Conservation (phyloP, 2,113 vertebrate genomes). For the Brachirus orientalis region DNA sequence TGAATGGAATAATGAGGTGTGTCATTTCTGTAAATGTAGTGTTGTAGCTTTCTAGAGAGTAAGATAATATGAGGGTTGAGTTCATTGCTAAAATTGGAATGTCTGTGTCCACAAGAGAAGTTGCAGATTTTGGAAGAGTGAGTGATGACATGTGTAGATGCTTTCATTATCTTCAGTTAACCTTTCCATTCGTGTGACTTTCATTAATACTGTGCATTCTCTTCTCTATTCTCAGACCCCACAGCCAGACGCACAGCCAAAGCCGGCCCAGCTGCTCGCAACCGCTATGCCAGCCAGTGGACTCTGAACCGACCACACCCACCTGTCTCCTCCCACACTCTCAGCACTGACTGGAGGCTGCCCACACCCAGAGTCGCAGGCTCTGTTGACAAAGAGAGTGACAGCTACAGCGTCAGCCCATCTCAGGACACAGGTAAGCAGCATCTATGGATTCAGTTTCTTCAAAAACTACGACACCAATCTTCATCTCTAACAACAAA, state of each 20-base stretch:
- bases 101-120: neutral
- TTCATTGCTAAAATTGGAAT: neutral
- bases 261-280: conserved; percentile 91
- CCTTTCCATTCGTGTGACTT: neutral
- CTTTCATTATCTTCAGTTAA: neutral
- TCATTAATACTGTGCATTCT: neutral
- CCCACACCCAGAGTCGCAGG: conserved; percentile 92
- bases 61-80: no score
- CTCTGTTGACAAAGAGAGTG: conserved; percentile 97
- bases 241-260: conserved; percentile 95
- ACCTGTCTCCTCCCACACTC: conserved; percentile 94
- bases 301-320: conserved; percentile 97
- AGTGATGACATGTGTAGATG: neutral
- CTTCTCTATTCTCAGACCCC: conserved; percentile 83
- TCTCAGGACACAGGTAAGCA: conserved; percentile 96
- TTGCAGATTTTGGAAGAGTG: neutral
- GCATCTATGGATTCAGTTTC: neutral
- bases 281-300: conserved; percentile 98
- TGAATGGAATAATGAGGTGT: no score
- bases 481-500: conserved; percentile 23
- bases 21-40: neutral
- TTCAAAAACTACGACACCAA: neutral
- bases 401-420: conserved; percentile 99
- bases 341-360: conserved; percentile 98
- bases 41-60: no score